These are phyloP conservation scores for Smittia aterrima DNA, from an alignment of 2,888 invertebrate species.

Conservation along the genomic window DNA sequence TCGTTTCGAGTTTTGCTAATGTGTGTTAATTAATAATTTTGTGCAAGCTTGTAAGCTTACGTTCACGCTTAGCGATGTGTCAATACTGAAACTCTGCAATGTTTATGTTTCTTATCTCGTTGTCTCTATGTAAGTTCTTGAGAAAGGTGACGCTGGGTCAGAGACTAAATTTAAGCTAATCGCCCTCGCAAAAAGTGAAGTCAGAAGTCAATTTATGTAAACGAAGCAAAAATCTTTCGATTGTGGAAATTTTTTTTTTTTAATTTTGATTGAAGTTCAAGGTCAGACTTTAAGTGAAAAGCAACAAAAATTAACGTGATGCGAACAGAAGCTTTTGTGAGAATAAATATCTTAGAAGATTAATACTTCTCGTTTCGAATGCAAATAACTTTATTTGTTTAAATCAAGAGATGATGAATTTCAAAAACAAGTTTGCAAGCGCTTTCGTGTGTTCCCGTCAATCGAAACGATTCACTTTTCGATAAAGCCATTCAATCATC, in stretches of 20 bases:
- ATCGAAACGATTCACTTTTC: too few relatives aligned
- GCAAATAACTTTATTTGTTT: constrained; percentile 7
- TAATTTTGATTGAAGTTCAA: constrained; percentile 35
- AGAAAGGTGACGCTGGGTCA: neutral
- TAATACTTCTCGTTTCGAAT: constrained; percentile 10
- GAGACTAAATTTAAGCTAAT: neutral
- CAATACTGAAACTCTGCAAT: neutral
- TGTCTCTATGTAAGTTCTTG: neutral
- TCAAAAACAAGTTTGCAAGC: neutral
- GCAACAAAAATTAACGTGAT: neutral
- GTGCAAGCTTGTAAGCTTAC: neutral
- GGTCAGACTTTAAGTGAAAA: constrained; percentile 20
- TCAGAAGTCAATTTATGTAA: constrained; percentile 28
- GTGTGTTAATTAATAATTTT: constrained; percentile 7
- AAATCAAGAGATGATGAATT: neutral
- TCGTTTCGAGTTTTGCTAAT: neutral
- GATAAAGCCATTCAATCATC: too few relatives aligned
- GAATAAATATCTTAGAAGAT: neutral
- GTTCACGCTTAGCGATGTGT: neutral
- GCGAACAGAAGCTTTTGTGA: neutral
- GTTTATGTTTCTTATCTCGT: neutral
- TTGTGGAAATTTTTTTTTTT: constrained; percentile 1
- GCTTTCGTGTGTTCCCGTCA: too few relatives aligned
- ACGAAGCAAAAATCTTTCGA: neutral
- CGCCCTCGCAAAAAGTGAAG: neutral